Evolutionary conservation across 2,888 invertebrate species (phyloP), one percentile per base, ranked within the genome.

Genomic region (Toxonevra muliebris): DNA sequence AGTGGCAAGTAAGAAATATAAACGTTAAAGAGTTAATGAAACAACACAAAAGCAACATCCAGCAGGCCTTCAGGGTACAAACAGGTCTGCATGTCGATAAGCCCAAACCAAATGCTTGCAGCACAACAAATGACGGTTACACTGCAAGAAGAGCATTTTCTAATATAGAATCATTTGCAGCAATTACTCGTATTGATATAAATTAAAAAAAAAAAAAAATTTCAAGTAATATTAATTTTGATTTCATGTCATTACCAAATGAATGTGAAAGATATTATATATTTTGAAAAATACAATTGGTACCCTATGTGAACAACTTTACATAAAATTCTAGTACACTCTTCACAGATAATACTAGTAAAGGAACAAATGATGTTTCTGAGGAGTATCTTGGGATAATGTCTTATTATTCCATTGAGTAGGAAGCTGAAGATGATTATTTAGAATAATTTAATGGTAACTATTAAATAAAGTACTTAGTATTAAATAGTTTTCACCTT

Each of bases 81-180:
- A 63, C 69, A 15, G 69, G 66, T 52, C 54, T 71, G 43, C 66
- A 65, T 58, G 58, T 66, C 7, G 61, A 71, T 42, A 65, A 65
- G 30, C 69, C 66, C 15, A 71, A 66, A 60, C 40, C 40, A 53
- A 66, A 69, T 55, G 65, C 61, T n/a, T 48, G 59, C 41, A 62
- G 65, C 4, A 62, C 20, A 12, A 52, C 62, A 11, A 69, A 69
- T 59, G 61, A 68, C 20, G 65, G 61, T 11, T 55, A 66, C 17
- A 61, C 66, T 8, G 66, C 66, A 12, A 55, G 66, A 42, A 61
- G 15, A 50, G 55, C 48, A 15, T 66, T 52, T 41, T 9, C 8
- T 5, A 52, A 61, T 50, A 1, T 52, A 13, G 17, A 40, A 15
- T 40, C 41, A 17, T 52, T 61, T 52, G 50, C 61, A 8, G 50